Evolutionary conservation across 1,140 invertebrate genomes (phyloP), one percentile per base, ranked within the genome.

Genomic region (Gryon sp.): DNA sequence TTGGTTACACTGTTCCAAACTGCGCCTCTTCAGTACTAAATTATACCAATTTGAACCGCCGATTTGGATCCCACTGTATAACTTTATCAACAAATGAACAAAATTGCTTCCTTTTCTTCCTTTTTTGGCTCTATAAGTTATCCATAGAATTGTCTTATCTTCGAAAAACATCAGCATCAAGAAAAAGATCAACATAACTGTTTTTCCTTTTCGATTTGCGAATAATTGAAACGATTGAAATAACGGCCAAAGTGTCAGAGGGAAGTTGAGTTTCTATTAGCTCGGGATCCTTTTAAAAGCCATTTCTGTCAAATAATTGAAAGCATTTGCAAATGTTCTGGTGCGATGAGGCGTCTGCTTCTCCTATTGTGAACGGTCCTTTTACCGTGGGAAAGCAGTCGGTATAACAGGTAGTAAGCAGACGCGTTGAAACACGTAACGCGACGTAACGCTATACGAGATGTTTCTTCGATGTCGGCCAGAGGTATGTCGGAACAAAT

Each of bases 311-410:
- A 48, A 55, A 55, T 24, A 73, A 63, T 63, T 46, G 41, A 57
- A 40, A 48, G 46, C 34, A 12, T 41, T 48, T n/a, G 57, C 59
- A 22, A 73, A 72, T 40, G 32, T 22, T 34, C 15, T 52, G 48
- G 53, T 65, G 46, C 55, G 55, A 50, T 41, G 60, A 38, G 40
- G 55, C 62, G 50, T 55, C 50, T 4, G 73, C 65, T 48, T 45
- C 38, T n/a, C n/a, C n/a, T 63, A 69, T 73, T 66, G 72, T 72
- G 50, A 73, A 76, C 63, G 63, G 41, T 18, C 65, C 63, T 76
- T 76, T 45, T 73, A 81, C 69, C 77, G 77, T 81, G 80, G 75
- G 80, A 81, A 81, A 73, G 74, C 52, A 50, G 66, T 76, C 75
- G 74, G 46, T 81, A 79, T 78, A 81, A 78, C 70, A 79, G 80